Percentiles rank a stretch among this genome's conserved stretches.
phyloP scores from a whole-genome alignment of 2,113 vertebrate genomes.

The Cranoglanis bouderius region DNA sequence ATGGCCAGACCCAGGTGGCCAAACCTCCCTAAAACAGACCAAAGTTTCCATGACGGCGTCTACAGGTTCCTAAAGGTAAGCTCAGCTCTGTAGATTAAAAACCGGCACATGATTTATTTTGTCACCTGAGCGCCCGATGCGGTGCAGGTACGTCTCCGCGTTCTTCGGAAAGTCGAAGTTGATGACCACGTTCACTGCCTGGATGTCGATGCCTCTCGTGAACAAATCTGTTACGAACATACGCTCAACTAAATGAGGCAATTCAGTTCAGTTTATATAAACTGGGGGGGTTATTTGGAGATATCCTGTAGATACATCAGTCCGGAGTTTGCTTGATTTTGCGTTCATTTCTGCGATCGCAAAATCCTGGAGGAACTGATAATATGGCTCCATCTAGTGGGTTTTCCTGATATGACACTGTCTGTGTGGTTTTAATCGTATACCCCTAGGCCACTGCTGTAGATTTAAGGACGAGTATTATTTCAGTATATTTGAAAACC shows the following conservation, averaged over 20 bases:
- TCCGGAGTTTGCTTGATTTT: too few species aligned
- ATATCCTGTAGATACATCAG: too few species aligned
- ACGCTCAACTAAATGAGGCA: not conserved
- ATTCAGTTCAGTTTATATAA: not conserved
- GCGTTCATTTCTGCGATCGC: too few species aligned
- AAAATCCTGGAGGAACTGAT: too few species aligned
- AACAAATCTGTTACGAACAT: slow-evolving; percentile 69
- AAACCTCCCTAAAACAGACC: slow-evolving; percentile 64
- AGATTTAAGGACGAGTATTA: too few species aligned
- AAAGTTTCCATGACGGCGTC: not conserved
- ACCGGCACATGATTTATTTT: fast-evolving
- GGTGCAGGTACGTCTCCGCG: slow-evolving; percentile 79
- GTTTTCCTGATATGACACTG: too few species aligned
- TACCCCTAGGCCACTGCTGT: too few species aligned
- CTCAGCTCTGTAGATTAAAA: not conserved
- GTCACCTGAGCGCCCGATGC: slow-evolving; percentile 78
- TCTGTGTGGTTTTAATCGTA: too few species aligned
- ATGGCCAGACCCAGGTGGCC: slow-evolving; percentile 75
- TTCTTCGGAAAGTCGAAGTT: slow-evolving; percentile 82
- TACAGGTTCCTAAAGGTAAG: too few species aligned
- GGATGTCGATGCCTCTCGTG: slow-evolving; percentile 81
- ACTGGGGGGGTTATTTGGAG: too few species aligned
- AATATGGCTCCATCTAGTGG: too few species aligned
- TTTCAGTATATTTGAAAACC: too few species aligned
- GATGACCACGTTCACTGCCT: slow-evolving; percentile 80